A percentile compares a stretch with the other conserved stretches of the same genome.
These are phyloP conservation scores for Temnopleurus reevesii DNA, from an alignment of 53 echinoderm and acorn worm species.

Conservation along the genomic window DNA sequence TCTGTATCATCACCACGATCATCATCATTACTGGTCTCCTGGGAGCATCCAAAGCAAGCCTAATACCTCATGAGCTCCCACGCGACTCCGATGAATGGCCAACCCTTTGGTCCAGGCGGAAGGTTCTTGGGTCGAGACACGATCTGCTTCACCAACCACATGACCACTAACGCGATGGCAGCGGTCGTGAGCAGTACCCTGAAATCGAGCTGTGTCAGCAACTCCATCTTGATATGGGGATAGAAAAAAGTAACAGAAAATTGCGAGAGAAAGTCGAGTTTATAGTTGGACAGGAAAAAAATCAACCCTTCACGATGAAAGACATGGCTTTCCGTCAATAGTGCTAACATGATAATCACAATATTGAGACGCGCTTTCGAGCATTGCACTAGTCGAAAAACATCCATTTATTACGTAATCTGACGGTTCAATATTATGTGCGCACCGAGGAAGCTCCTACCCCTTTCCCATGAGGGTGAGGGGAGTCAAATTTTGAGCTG, in stretches of 20 bases:
- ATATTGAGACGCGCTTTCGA: too few species aligned
- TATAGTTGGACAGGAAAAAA: too few species aligned
- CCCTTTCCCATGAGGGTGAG: too few species aligned
- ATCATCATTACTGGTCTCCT: not conserved
- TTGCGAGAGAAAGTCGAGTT: too few species aligned
- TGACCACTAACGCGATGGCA: constrained; percentile 17
- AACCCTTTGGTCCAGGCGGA: constrained; percentile 61
- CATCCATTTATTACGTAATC: too few species aligned
- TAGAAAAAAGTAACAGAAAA: not conserved
- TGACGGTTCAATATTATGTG: too few species aligned
- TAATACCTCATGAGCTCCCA: constrained; percentile 45
- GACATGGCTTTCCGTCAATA: too few species aligned
- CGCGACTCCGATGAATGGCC: constrained; percentile 56
- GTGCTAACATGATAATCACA: too few species aligned
- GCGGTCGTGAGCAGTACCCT: not conserved
- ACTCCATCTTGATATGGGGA: constrained; percentile 17
- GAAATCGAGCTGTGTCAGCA: not conserved
- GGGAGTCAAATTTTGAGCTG: too few species aligned
- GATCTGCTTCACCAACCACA: constrained; percentile 1
- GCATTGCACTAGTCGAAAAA: too few species aligned
- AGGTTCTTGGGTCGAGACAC: constrained; percentile 58
- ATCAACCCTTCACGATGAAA: too few species aligned
- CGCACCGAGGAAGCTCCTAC: too few species aligned
- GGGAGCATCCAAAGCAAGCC: not conserved
- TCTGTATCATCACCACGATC: not conserved